Conservation (phyloP, 1,140 invertebrate species). For the Penaeus vannamei region DNA sequence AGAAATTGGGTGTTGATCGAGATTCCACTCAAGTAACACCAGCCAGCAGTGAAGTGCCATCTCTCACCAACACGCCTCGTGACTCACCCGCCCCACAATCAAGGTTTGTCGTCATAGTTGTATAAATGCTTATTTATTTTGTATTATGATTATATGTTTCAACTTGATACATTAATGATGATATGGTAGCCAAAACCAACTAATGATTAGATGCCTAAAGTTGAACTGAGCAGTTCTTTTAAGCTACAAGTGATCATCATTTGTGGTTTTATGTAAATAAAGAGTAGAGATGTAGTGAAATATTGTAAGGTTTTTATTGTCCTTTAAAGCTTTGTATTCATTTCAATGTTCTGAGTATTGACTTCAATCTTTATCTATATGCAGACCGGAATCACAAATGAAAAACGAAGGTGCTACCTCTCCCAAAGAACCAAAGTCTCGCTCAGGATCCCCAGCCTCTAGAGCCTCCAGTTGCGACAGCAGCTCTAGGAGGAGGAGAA, state of each 20-base stretch:
- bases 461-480: slow-evolving; percentile 44
- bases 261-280: no score
- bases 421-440: slow-evolving; percentile 12
- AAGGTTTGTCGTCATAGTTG: slow-evolving; percentile 23
- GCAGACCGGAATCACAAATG: slow-evolving; percentile 46
- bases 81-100: slow-evolving; percentile 51
- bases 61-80: slow-evolving; percentile 44
- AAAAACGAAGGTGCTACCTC: slow-evolving; percentile 17
- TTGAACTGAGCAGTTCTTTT: no score
- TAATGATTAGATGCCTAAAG: no score
- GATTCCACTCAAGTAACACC: slow-evolving; percentile 52
- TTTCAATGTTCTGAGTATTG: neutral
- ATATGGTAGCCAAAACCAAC: no score
- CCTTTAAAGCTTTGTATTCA: no score
- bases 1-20: slow-evolving; percentile 55
- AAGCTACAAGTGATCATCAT: no score
- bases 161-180: no score
- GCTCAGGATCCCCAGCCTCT: slow-evolving; percentile 43
- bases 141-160: no score
- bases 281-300: no score
- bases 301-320: no score
- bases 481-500: slow-evolving; percentile 69
- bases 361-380: neutral
- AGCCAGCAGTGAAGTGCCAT: slow-evolving; percentile 44
- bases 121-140: no score